Base-by-base conservation (phyloP, 2,797 vertebrate species). In the Mormyrus proboscirostris region DNA sequence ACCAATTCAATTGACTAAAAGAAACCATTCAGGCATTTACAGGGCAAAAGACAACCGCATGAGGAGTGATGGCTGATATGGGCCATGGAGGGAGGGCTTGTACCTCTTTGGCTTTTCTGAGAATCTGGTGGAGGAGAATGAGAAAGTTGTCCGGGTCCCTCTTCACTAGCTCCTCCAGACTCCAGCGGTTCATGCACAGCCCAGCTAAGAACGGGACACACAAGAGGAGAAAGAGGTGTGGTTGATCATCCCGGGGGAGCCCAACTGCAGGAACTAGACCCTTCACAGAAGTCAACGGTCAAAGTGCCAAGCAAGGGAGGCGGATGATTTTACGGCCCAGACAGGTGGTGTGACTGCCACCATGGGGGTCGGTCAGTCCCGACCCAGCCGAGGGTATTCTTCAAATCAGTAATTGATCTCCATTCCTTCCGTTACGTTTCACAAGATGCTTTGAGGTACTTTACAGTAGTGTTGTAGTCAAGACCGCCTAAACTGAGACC, bases 101-200 rank as follows among this genome's bases (percentile, higher is more conserved):
- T 90, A 99, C 98, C 97, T 99, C 97, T 94, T 90, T 95, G 90
- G 97, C 96, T 93, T 97, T 98, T 92, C 94, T 93, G 41, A 99
- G 94, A 92, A 99, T 98, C 94, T 99, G 98, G 85, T 99, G 97
- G 89, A 99, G 92, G 3, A 99, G 97, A 91, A 99, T 99, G 91
- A 99, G 94, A 93, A 97, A 99, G 95, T 99, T 97, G 2, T 96
- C 93, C 0, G 98, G 97, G 57, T 99, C 97, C 89, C 98, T 96
- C 93, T 97, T 99, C 91, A 99, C 97, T 91, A 99, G 94, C 93
- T 99, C 98, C 93, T 98, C 98, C 86, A 99, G 95, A 92, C 97
- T 99, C 98, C 98, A 99, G 92, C 97, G 98, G 93, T 99, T 99
- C 94, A 99, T 97, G 76, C 98, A 98, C 93, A 98, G 96, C 55